Evolutionary conservation across 2,888 invertebrate genomes (phyloP), one percentile per base, ranked within the genome.

Genomic region (Zhengitettix transpicula): DNA sequence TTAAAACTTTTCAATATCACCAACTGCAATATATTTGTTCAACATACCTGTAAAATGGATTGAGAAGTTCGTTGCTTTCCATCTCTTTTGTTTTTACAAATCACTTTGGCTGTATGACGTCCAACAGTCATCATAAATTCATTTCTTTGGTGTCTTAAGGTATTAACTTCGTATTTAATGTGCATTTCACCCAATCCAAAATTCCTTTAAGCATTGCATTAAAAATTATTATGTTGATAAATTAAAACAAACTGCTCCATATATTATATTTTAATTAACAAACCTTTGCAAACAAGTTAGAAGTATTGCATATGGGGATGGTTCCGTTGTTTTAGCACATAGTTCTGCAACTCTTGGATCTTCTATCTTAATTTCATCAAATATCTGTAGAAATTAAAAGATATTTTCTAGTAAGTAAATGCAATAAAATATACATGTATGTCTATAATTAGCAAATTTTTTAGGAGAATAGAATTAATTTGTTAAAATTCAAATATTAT

Each of bases 61-160:
- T 99, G 98, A 8, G 97, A 90, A 16, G 98, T 98, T 66, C 89
- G 77, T 71, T 99, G 98, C 72, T 97, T 97, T 9, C 97, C 98
- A 65, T 93, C 93, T 68, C 92, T 83, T 74, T 98, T 98, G 75
- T 97, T 98, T 72, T 90, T 89, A 72, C 96, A 95, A n/a, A 86
- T 73, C 40, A 97, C 93, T 28, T 87, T 87, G 1, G 91, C 94
- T 12, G 82, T 82, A 71, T 96, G 92, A 71, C 92, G 91, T 57
- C 95, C 96, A 52, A 96, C 95, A 12, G 83, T 85, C 91, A 98
- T 94, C 42, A 88, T 90, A 70, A 94, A 89, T 76, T 95, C 91
- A 70, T 94, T 94, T 69, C 88, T 89, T 73, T 95, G 92, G 70
- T 90, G 89, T 69, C 91, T 89, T 56, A 91, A 76, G 42, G 90